A percentile compares a stretch with the other conserved stretches of the same genome.
phyloP scores from a whole-genome alignment of 2,888 invertebrate genomes.

The Acanthosepion esculentum region DNA sequence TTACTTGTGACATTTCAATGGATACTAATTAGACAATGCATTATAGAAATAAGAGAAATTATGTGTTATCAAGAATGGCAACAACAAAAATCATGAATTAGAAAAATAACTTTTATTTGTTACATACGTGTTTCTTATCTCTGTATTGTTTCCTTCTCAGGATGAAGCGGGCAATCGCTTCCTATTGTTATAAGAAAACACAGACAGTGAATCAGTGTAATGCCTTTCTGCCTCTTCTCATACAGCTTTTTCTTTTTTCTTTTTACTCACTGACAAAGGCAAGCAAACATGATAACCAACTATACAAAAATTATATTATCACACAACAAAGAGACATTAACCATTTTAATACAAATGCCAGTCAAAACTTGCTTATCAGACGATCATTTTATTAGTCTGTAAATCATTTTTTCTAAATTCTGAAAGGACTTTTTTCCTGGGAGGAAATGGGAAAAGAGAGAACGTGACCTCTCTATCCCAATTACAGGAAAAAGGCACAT shows the following conservation, averaged over 20 bases:
- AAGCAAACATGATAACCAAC: neutral
- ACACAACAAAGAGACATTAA: no score
- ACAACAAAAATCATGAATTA: neutral
- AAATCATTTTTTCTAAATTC: no score
- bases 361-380: no score
- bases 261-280: neutral
- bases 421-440: no score
- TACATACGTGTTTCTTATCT: neutral
- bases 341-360: no score
- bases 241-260: neutral
- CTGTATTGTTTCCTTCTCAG: neutral
- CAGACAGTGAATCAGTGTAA: slow-evolving; percentile 16
- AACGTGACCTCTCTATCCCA: no score
- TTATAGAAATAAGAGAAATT: slow-evolving; percentile 16
- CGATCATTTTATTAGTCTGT: no score
- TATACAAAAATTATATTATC: neutral
- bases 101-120: slow-evolving; percentile 33
- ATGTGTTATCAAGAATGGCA: slow-evolving; percentile 33
- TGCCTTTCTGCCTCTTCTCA: neutral
- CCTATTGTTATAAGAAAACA: neutral
- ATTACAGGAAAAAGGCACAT: no score
- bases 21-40: slow-evolving; percentile 21
- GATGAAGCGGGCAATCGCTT: slow-evolving; percentile 12
- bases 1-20: slow-evolving; percentile 10
- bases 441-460: no score